Evolutionary conservation across 2,797 vertebrate species (phyloP), one percentile per base, ranked within the genome.

Genomic region (Tamandua tetradactyla): DNA sequence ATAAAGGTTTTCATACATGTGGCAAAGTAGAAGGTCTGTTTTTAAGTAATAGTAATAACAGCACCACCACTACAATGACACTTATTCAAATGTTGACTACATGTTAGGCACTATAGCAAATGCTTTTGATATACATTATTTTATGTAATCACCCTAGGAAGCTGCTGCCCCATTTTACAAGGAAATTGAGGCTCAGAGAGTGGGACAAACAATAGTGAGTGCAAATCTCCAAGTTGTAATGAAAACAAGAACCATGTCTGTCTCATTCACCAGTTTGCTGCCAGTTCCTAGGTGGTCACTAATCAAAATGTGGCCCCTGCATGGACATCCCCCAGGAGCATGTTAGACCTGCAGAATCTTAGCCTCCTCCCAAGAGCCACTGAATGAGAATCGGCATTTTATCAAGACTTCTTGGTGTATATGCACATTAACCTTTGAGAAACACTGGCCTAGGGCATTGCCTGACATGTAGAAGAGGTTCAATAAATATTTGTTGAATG

Each of bases 361-460:
- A 10, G 20, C 13, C 23, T 20, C 86, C 30, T 75, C 30, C 20
- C 27, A 6, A 52, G n/a, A 42, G 88, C 52, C 47, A 30, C 4
- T 83, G 25, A 94, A 44, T 47, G 30, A 32, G 61, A 87, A 71
- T 81, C 59, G 76, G n/a, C 52, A 91, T 94, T 96, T 96, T 72
- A 93, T 64, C 37, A 62, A 55, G 44, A 37, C 61, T 23, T 5
- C 13, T 62, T 44, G 18, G 57, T 18, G n/a, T 18, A 40, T 79
- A 27, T n/a, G 30, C 55, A 61, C 35, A 9, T 42, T 59, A 64
- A 69, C 20, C 7, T 37, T 68, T 55, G 82, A 79, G 62, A 88
- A 52, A 20, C 55, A 30, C 75, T 61, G 75, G 12, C 55, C 57
- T 86, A 35, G 32, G 66, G 69, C 27, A 71, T 17, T 55, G 15